Conservation (phyloP, 1,140 invertebrate genomes). For the Drosophila nigromelanica region DNA sequence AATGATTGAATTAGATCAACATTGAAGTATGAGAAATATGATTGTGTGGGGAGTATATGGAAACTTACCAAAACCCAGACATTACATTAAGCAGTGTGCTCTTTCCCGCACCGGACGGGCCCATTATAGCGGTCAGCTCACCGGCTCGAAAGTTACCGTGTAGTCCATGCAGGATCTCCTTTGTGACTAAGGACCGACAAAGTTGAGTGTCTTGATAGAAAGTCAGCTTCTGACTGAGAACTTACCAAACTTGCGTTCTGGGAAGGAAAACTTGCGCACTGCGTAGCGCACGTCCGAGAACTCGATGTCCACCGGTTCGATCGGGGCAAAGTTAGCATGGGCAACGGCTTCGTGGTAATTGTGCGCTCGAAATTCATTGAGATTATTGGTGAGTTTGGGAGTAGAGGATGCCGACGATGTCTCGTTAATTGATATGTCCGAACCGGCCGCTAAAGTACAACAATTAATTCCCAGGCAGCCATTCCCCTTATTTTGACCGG, state of each 20-base stretch:
- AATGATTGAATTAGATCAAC: too few species aligned
- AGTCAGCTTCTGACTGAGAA: background rate
- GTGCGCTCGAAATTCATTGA: slow-evolving; percentile 44
- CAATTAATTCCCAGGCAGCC: slow-evolving; percentile 71
- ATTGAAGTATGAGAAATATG: too few species aligned
- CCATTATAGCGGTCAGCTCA: slow-evolving; percentile 90
- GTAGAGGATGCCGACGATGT: slow-evolving; percentile 55
- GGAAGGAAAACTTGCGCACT: slow-evolving; percentile 84
- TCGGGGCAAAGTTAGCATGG: slow-evolving; percentile 64
- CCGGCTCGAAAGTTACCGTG: slow-evolving; percentile 86
- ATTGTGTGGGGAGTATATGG: background rate
- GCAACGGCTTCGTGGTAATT: slow-evolving; percentile 19
- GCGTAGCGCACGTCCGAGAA: slow-evolving; percentile 88
- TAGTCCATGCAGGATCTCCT: slow-evolving; percentile 87
- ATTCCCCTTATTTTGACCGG: slow-evolving; percentile 12
- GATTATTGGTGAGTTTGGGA: slow-evolving; percentile 67
- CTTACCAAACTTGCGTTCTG: slow-evolving; percentile 77
- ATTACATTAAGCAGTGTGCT: slow-evolving; percentile 89
- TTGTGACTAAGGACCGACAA: slow-evolving; percentile 83
- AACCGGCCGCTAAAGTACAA: slow-evolving; percentile 66
- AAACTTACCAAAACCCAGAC: slow-evolving; percentile 85
- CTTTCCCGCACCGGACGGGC: slow-evolving; percentile 91
- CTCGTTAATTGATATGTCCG: slow-evolving; percentile 73
- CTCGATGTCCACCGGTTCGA: slow-evolving; percentile 86
- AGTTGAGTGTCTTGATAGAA: background rate